phyloP scores from a whole-genome alignment of 2,113 vertebrate genomes.

The Hiodon alosoides region DNA sequence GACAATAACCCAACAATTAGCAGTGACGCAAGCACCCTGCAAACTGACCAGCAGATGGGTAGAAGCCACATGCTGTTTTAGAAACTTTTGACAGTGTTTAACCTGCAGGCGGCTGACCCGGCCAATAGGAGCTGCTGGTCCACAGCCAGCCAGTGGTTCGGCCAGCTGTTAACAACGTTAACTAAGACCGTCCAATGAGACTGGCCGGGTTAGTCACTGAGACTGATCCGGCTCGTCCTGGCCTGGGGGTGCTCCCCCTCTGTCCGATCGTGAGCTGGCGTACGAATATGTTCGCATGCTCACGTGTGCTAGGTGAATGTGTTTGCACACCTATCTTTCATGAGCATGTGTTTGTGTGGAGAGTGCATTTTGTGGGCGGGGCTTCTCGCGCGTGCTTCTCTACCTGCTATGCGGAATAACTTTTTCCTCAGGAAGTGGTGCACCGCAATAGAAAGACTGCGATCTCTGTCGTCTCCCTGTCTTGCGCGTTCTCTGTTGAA shows the following conservation, averaged over 20 bases:
- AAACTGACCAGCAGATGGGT: too few species aligned
- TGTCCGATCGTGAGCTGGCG: background rate
- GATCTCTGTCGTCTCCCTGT: background rate
- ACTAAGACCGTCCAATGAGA: too few species aligned
- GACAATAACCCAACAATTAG: too few species aligned
- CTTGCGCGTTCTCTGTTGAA: background rate
- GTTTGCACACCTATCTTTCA: background rate
- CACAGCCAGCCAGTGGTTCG: too few species aligned
- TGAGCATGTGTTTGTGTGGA: constrained; percentile 5
- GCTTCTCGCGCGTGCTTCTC: constrained; percentile 9
- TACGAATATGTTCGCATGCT: background rate
- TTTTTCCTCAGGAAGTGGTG: constrained; percentile 27
- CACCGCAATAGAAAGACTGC: constrained; percentile 22
- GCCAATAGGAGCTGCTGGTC: too few species aligned
- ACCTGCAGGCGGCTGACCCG: too few species aligned
- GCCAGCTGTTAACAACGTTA: too few species aligned
- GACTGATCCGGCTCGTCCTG: background rate
- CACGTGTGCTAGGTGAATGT: background rate
- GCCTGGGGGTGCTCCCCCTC: too few species aligned
- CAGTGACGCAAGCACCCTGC: too few species aligned
- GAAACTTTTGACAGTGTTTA: too few species aligned
- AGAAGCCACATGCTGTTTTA: too few species aligned
- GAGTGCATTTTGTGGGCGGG: background rate
- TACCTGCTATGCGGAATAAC: constrained; percentile 16
- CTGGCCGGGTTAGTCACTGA: background rate